These are phyloP conservation scores for Zaprionus lineosus DNA, from an alignment of 2,888 invertebrate species.

Conservation along the genomic window DNA sequence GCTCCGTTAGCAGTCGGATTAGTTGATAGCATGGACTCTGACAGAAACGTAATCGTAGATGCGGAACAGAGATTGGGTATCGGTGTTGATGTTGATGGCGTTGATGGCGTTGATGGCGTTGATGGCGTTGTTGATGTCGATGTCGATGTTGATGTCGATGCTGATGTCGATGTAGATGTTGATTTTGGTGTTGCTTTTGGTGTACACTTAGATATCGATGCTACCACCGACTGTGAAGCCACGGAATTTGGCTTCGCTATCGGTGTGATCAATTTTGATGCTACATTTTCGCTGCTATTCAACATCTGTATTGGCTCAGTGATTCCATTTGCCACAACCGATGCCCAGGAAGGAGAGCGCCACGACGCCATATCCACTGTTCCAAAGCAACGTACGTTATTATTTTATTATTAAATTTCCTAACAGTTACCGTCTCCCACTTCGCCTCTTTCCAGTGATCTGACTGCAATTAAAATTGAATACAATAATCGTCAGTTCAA, in stretches of 20 bases:
- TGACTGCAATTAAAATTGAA: too few species aligned
- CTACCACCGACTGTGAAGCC: neutral
- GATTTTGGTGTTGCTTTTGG: neutral
- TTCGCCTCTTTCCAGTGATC: too few species aligned
- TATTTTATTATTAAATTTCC: neutral
- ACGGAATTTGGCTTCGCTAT: neutral
- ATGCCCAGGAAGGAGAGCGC: constrained; percentile 23
- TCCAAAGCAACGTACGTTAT: neutral
- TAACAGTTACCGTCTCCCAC: too few species aligned
- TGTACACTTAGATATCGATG: neutral
- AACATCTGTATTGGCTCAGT: neutral
- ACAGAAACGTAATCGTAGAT: too few species aligned
- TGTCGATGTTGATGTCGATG: neutral
- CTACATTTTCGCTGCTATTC: neutral
- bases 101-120: neutral
- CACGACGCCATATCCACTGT: constrained; percentile 1
- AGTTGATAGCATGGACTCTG: too few species aligned
- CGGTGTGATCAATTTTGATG: neutral
- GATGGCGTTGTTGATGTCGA: neutral
- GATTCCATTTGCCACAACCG: constrained; percentile 33
- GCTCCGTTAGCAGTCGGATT: too few species aligned
- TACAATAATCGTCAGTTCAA: too few species aligned
- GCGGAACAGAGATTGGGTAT: too few species aligned
- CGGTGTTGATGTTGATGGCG: neutral
- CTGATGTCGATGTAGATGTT: neutral